A percentile compares a stretch with the other conserved stretches of the same genome.
These are phyloP conservation scores for Dichetophora obliterata DNA, from an alignment of 2,888 invertebrate genomes.

Conservation along the genomic window DNA sequence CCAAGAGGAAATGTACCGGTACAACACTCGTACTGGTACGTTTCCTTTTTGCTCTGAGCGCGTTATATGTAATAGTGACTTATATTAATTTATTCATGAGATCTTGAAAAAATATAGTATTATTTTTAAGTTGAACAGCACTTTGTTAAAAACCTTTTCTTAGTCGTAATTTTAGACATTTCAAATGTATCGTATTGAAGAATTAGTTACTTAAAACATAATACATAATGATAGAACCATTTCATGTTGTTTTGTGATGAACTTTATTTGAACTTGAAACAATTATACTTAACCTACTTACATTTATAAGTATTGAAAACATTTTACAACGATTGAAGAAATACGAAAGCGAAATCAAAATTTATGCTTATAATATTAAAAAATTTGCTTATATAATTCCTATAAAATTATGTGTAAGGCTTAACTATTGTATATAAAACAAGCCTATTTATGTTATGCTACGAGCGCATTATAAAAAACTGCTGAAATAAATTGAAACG, in stretches of 20 bases:
- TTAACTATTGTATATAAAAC: neutral
- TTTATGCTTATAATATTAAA: neutral
- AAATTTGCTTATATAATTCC: neutral
- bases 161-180: conserved; percentile 12
- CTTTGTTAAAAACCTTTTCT: neutral
- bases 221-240: no score
- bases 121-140: conserved; percentile 18
- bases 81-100: neutral
- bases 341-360: neutral
- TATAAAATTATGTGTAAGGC: neutral
- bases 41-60: no score
- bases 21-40: no score
- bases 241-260: no score
- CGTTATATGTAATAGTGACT: neutral
- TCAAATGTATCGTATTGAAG: neutral
- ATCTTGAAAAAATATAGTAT: neutral
- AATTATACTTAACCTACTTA: no score
- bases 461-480: neutral
- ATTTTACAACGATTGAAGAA: neutral
- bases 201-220: no score
- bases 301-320: neutral
- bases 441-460: neutral
- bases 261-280: no score
- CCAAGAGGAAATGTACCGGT: no score
- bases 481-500: conserved; percentile 2